A percentile compares a stretch with the other conserved stretches of the same genome.
Conservation (phyloP, 2,797 vertebrate species). For the Crocodylus rhombifer region DNA sequence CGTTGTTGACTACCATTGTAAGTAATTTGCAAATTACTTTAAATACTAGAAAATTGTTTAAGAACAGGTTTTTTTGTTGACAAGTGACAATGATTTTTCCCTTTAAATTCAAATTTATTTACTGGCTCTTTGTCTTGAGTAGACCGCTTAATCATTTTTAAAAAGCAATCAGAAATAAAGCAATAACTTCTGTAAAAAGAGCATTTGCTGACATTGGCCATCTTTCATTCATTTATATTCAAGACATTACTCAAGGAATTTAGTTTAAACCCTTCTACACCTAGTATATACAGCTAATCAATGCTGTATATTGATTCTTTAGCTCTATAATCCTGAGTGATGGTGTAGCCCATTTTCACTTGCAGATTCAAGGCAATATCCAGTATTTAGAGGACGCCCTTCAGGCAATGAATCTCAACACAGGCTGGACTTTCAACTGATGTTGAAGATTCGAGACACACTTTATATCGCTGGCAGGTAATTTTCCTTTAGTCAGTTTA, state of each 20-base stretch:
- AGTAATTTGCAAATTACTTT: conserved; percentile 76
- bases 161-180: conserved; percentile 66
- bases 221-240: conserved; percentile 85
- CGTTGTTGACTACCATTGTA: conserved; percentile 93
- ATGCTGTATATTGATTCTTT: conserved; percentile 83
- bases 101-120: conserved; percentile 57
- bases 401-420: conserved; percentile 99
- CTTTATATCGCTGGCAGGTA: conserved; percentile 99
- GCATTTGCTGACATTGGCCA: conserved; percentile 78
- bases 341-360: conserved; percentile 83
- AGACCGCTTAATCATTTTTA: conserved; percentile 67
- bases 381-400: conserved; percentile 98
- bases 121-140: conserved; percentile 61
- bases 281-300: conserved; percentile 86
- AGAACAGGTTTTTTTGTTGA: neutral
- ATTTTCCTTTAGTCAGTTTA: conserved; percentile 84
- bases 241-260: conserved; percentile 84
- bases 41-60: neutral
- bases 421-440: conserved; percentile 99
- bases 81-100: conserved; percentile 10
- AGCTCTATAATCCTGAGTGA: conserved; percentile 85
- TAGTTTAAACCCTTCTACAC: conserved; percentile 86
- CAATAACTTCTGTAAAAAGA: conserved; percentile 77
- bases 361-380: conserved; percentile 96
- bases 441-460: conserved; percentile 99